Base-by-base conservation (phyloP, 2,888 invertebrate genomes). In the Oxycera nigricornis region DNA sequence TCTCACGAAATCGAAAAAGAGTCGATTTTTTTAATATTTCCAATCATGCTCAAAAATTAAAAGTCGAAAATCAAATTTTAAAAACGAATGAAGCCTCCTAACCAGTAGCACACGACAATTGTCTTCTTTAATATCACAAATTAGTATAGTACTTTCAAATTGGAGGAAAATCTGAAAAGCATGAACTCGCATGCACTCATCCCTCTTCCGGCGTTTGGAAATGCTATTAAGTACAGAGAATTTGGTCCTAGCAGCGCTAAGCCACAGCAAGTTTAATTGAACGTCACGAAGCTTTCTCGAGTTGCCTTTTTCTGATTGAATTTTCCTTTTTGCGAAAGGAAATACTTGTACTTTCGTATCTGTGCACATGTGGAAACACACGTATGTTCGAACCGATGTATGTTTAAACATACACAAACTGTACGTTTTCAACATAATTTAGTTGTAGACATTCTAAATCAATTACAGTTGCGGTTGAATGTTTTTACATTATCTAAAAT, bases 181-280 rank as follows among this genome's bases (percentile, higher is more conserved):
- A n/a, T n/a, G n/a, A n/a, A n/a, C n/a, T n/a, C n/a, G n/a, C n/a
- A n/a, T n/a, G n/a, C n/a, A n/a, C n/a, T n/a, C 46, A 46, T 46
- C 17, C 46, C 6, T n/a, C 35, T 46, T 46, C 17, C 17, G 46
- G 6, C 17, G 3, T 46, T 46, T 46, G 3, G 14, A 14, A 46
- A 14, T 46, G 46, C 17, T 46, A 46, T 46, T 46, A 46, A 46
- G 17, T 7, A n/a, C 46, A 3, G 46, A 46, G 46, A 14, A 46
- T 46, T 46, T 46, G 46, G 46, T 46, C 46, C 17, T 46, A 17
- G 46, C 62, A 62, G 35, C 62, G 17, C 20, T 35, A 31, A 35
- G 62, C 62, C 62, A 35, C 62, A 62, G 20, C 22, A 62, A 62
- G 62, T 62, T 62, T 62, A 62, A 62, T 62, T 62, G 62, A 62